Conservation (phyloP, 2,888 invertebrate species). For the Pyrrhosoma nymphula region DNA sequence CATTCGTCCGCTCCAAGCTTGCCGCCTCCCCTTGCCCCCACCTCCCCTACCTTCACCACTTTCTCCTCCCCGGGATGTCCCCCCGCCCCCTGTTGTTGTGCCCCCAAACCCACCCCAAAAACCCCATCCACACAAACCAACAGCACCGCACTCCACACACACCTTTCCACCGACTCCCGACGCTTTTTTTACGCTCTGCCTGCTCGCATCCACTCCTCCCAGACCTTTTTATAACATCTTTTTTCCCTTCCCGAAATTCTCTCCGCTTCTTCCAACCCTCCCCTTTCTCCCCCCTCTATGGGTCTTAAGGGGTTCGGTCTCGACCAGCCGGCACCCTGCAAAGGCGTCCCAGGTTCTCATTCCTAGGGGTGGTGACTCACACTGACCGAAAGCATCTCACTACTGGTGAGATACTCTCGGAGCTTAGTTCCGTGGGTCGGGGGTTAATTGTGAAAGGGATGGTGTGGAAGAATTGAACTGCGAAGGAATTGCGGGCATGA, state of each 20-base stretch:
- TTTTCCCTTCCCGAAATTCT: background rate
- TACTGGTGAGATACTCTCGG: too few relatives aligned
- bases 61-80: background rate
- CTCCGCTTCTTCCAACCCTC: background rate
- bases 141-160: background rate
- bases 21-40: background rate
- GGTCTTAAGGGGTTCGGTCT: too few relatives aligned
- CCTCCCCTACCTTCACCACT: background rate
- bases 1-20: background rate
- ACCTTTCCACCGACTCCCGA: background rate
- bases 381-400: too few relatives aligned
- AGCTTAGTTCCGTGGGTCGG: background rate
- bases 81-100: background rate
- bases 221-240: background rate
- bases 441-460: background rate
- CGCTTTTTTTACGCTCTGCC: background rate
- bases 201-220: background rate
- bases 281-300: background rate
- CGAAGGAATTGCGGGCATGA: background rate
- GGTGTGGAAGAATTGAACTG: background rate
- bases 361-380: background rate
- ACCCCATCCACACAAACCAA: background rate
- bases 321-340: background rate
- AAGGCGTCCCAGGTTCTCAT: background rate
- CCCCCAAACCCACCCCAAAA: background rate